These are phyloP conservation scores for Diceros bicornis DNA, from an alignment of 2,797 vertebrate genomes.

Conservation along the genomic window DNA sequence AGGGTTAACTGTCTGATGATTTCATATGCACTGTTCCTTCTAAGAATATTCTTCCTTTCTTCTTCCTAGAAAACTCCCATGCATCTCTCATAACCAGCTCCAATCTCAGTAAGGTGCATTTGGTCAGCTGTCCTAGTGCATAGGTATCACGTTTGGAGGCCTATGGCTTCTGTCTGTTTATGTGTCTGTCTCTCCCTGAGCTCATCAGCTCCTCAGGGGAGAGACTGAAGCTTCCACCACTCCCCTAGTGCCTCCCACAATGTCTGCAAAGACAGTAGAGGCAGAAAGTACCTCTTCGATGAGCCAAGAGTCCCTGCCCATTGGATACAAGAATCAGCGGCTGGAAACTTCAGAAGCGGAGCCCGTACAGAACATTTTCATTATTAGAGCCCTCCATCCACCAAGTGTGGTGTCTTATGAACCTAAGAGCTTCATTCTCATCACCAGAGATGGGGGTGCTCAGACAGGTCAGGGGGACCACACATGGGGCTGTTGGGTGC, in stretches of 20 bases:
- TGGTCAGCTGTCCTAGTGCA: fast-evolving
- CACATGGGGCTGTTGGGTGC: fast-evolving
- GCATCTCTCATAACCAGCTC: neutral
- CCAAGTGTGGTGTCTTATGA: neutral
- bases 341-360: too few relatives aligned
- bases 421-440: fast-evolving
- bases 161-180: fast-evolving
- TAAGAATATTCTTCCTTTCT: too few relatives aligned
- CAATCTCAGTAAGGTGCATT: neutral
- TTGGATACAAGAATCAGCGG: fast-evolving
- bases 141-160: too few relatives aligned
- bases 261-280: too few relatives aligned
- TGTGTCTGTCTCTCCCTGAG: fast-evolving
- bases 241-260: too few relatives aligned
- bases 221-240: too few relatives aligned
- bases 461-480: fast-evolving
- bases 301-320: neutral
- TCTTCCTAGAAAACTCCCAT: neutral
- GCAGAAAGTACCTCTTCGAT: neutral
- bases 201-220: too few relatives aligned
- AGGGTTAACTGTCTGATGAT: neutral
- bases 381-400: neutral
- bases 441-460: fast-evolving
- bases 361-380: fast-evolving
- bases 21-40: neutral